Conservation (phyloP, 2,113 vertebrate species). For the Syngnathus floridae region DNA sequence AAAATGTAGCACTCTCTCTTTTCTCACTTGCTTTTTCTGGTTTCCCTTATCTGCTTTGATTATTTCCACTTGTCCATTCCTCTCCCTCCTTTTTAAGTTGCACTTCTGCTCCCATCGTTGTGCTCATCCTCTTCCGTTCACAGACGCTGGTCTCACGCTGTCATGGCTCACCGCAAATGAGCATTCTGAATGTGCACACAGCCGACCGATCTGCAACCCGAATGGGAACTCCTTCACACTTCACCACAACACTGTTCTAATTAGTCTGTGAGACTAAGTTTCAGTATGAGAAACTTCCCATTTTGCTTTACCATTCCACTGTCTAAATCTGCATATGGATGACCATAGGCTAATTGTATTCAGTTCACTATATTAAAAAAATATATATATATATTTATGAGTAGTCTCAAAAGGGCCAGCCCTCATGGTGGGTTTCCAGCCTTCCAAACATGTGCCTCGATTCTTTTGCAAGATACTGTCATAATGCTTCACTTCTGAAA, state of each 20-base stretch:
- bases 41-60: constrained; percentile 6
- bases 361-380: constrained; percentile 4
- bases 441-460: neutral
- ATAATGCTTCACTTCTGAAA: neutral
- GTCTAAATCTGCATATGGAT: constrained; percentile 36
- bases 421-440: neutral
- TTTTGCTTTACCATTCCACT: constrained; percentile 20
- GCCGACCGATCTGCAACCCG: constrained; percentile 32
- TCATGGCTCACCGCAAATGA: constrained; percentile 55
- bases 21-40: constrained; percentile 1
- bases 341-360: constrained; percentile 46
- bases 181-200: constrained; percentile 42
- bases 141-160: constrained; percentile 41
- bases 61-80: constrained; percentile 22
- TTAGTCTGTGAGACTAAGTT: constrained; percentile 50
- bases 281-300: constrained; percentile 22
- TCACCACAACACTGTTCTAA: constrained; percentile 51
- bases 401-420: neutral
- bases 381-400: constrained; percentile 7
- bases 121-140: constrained; percentile 21
- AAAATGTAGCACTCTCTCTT: constrained; percentile 9
- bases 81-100: constrained; percentile 8
- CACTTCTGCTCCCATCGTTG: constrained; percentile 13
- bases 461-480: neutral
- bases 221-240: constrained; percentile 52